Conservation (phyloP, 2,888 invertebrate genomes). For the Rotaria macrura region DNA sequence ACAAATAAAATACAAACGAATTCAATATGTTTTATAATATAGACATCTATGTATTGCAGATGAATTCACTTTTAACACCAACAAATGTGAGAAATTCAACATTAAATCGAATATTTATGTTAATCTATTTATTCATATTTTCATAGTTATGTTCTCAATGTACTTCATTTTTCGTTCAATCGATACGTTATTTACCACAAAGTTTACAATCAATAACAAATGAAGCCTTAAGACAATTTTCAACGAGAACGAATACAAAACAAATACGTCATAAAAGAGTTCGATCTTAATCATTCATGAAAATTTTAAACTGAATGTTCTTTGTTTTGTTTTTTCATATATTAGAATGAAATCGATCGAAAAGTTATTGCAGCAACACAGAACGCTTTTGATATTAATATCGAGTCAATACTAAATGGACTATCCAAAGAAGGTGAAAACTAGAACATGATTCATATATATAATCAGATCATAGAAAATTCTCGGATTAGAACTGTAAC, state of each 20-base stretch:
- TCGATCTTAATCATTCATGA: background rate
- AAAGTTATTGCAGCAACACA: background rate
- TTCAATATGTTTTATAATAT: background rate
- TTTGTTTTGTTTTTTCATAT: background rate
- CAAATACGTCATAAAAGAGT: background rate
- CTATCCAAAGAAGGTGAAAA: background rate
- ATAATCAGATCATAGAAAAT: too few species aligned
- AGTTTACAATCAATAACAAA: background rate
- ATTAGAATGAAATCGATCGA: background rate
- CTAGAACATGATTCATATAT: too few species aligned
- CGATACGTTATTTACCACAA: background rate
- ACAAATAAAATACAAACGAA: background rate
- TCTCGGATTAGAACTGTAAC: too few species aligned
- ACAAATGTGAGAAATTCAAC: background rate
- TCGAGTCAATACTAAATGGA: background rate
- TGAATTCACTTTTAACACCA: background rate
- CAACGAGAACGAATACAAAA: background rate
- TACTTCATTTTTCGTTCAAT: conserved; percentile 1
- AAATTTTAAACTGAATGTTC: too few species aligned
- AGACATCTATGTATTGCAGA: background rate
- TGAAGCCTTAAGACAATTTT: background rate
- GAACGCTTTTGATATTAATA: background rate
- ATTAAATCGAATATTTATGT: background rate
- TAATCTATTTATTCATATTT: background rate
- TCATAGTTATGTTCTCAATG: background rate